Conservation (phyloP, 1,140 invertebrate genomes). For the Gryon sp. region DNA sequence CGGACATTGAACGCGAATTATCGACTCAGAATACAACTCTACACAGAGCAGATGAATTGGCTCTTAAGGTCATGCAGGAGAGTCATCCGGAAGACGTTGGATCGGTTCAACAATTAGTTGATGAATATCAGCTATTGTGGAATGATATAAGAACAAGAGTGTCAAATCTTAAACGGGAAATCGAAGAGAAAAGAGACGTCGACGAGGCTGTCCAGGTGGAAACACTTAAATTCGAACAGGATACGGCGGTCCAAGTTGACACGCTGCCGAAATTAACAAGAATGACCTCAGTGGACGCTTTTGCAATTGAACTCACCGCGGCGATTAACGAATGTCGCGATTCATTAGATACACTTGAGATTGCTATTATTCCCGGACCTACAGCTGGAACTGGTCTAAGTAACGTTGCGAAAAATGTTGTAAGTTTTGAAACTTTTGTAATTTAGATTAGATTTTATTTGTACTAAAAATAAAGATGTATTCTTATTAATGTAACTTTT, state of each 20-base stretch:
- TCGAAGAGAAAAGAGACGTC: slow-evolving; percentile 77
- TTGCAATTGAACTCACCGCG: slow-evolving; percentile 85
- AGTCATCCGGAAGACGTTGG: slow-evolving; percentile 80
- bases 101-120: slow-evolving; percentile 83
- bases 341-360: slow-evolving; percentile 81
- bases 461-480: not conserved
- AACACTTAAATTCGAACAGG: slow-evolving; percentile 86
- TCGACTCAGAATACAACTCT: slow-evolving; percentile 79
- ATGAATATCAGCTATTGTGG: slow-evolving; percentile 85
- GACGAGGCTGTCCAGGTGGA: slow-evolving; percentile 85
- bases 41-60: slow-evolving; percentile 81
- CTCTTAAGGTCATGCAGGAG: slow-evolving; percentile 81
- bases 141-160: slow-evolving; percentile 82
- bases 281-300: slow-evolving; percentile 89
- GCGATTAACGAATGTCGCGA: slow-evolving; percentile 83
- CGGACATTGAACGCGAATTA: slow-evolving; percentile 81
- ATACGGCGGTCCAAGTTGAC: slow-evolving; percentile 88
- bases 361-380: slow-evolving; percentile 79
- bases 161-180: slow-evolving; percentile 76
- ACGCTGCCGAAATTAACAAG: slow-evolving; percentile 83
- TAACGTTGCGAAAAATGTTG: slow-evolving; percentile 80
- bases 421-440: slow-evolving; percentile 59
- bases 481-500: slow-evolving; percentile 8
- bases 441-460: not conserved
- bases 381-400: slow-evolving; percentile 79